Percentiles rank a stretch among this genome's conserved stretches.
Conservation (phyloP, 2,113 vertebrate species). For the Oxyruncus cristatus region DNA sequence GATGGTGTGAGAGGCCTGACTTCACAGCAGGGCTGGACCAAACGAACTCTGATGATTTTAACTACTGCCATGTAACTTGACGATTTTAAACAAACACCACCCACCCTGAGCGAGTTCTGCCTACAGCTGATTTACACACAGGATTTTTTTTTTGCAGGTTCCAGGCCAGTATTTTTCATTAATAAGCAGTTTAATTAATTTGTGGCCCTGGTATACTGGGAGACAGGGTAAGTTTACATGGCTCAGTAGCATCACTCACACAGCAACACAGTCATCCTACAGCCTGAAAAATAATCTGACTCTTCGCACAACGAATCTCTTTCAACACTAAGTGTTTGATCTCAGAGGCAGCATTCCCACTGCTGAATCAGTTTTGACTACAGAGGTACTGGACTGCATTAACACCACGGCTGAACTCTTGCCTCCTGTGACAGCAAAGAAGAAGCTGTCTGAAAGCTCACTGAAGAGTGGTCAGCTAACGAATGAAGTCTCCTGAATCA, state of each 20-base stretch:
- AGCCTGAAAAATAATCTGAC: neutral
- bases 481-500: neutral
- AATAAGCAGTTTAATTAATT: neutral
- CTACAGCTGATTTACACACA: neutral
- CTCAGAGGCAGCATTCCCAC: neutral
- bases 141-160: neutral
- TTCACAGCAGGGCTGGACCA: neutral
- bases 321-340: neutral
- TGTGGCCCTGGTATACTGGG: neutral
- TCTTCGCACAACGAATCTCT: neutral
- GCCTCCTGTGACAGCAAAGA: neutral
- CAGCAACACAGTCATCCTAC: neutral
- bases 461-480: neutral
- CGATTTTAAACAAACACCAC: neutral
- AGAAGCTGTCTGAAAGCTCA: neutral
- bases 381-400: neutral
- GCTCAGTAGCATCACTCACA: neutral
- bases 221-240: neutral
- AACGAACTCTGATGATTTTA: neutral
- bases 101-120: neutral
- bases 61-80: neutral
- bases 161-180: neutral
- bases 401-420: neutral
- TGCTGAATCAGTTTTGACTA: neutral
- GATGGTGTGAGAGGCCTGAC: neutral